Base-by-base conservation (phyloP, 2,797 vertebrate genomes). In the Gallinago nigripennis region DNA sequence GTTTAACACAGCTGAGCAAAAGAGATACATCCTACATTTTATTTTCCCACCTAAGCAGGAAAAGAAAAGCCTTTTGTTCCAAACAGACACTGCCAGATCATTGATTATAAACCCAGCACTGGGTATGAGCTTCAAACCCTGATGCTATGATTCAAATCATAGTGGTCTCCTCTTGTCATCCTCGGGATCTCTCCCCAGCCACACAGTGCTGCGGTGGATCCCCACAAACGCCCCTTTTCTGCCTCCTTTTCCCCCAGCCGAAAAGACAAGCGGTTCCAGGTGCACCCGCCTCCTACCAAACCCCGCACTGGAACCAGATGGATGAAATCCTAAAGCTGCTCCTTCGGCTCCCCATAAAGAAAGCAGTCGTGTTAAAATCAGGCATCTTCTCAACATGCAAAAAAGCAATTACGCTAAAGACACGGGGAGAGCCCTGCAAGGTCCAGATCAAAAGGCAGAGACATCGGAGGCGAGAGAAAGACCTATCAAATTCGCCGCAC, bases 11-110 rank as follows among this genome's bases (percentile, higher is more conserved):
- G 66, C 39, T 78, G 16, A 33, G n/a, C 64, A 61, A 2, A 2
- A 66, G 20, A 88, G 6, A 64, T 0, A 27, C 46, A 71, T 8
- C 77, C 61, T 39, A 17, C 53, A 83, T 65, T 58, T 79, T 30
- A 53, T 16, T 60, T 51, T 56, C 45, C 7, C 8, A 4, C 1
- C 0, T 0, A 20, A 82, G 16, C 51, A 72, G 24, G 35, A 76
- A 39, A 79, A 76, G 35, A 63, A 78, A 81, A 81, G 60, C 70
- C n/a, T 90, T 92, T 91, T 91, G 64, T 77, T 92, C 39, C 81
- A 51, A 61, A 48, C 41, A 85, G 75, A 19, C 72, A 63, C 8
- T 27, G 27, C 35, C 63, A 54, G 45, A 35, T 56, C 1, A 0
- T 14, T 14, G 39, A 56, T 8, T 31, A 81, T 11, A 64, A 70